Base-by-base conservation (phyloP, 2,888 invertebrate species). In the Pheosia tremula region DNA sequence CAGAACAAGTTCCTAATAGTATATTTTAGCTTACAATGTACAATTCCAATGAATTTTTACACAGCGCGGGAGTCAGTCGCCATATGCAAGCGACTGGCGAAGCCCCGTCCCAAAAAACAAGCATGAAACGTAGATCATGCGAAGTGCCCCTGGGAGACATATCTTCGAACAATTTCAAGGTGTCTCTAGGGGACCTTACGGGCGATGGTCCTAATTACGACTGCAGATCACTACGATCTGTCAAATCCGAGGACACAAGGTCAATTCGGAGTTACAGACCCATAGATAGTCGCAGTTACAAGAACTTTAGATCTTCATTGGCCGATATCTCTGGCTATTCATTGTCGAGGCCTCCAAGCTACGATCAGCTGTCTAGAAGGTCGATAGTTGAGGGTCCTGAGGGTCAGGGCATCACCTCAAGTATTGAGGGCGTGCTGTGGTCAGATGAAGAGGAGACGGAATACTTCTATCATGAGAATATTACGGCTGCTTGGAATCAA, bases 401-500 rank as follows among this genome's bases (percentile, higher is more conserved):
- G 0, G 82, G 75, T 5, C 87, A 85, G 55, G 89, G 87, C 4
- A 85, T 91, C 59, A 93, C 93, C n/a, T 94, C 94, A 13, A 94
- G 94, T 67, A 94, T 94, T 45, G 94, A 94, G 72, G 94, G 94
- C 0, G 94, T 94, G 37, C 85, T 94, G 72, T 94, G 94, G 94
- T 94, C 94, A 3, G 94, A 94, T 85, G 94, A 94, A 69, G 94
- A 94, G 71, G 94, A 94, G 62, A 93, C 88, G 64, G 93, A 93
- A 74, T 94, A 94, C 68, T 93, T 94, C 80, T 93, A 92, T 67
- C 93, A 94, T 58, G 94, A 94, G 78, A 93, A 94, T 60, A 89
- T 94, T 45, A 91, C 91, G 4, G 80, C 91, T 7, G 91, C 93
- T 39, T 93, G 91, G 90, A 93, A 93, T 85, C 85, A 93, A 94